phyloP scores from a whole-genome alignment of 2,113 vertebrate species.

The Microcebus lehilahytsara region DNA sequence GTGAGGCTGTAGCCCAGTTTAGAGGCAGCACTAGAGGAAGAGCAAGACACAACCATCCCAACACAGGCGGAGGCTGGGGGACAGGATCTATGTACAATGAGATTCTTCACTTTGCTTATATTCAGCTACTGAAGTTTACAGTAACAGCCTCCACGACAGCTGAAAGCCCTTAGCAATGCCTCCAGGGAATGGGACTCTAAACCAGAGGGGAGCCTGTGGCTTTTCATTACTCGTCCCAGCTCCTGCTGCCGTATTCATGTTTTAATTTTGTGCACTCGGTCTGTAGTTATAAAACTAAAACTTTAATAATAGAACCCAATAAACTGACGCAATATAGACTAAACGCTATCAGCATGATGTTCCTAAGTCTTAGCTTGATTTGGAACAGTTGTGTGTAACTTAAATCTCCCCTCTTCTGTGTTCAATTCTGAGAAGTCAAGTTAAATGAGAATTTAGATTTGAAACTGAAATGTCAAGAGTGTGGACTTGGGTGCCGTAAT shows the following conservation, averaged over 20 bases:
- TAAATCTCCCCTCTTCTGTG: background rate
- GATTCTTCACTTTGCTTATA: background rate
- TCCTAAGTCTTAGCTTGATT: background rate
- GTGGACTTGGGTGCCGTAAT: background rate
- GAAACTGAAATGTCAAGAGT: background rate
- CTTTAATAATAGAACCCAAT: slow-evolving; percentile 63
- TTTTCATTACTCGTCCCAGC: background rate
- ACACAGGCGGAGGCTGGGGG: background rate
- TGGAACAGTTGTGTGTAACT: background rate
- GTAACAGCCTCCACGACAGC: background rate
- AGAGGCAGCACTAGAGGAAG: background rate
- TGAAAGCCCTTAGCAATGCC: background rate
- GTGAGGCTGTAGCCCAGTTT: background rate
- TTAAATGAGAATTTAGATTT: background rate
- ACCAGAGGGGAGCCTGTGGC: background rate
- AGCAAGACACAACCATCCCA: background rate
- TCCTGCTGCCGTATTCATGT: background rate
- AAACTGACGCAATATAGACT: slow-evolving; percentile 31
- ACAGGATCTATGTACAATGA: background rate
- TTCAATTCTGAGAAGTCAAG: background rate
- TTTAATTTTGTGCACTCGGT: background rate
- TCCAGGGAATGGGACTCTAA: background rate
- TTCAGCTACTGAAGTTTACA: fast-evolving
- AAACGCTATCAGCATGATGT: slow-evolving; percentile 13
- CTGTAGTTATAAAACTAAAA: slow-evolving; percentile 68